A percentile compares a stretch with the other conserved stretches of the same genome.
Conservation (phyloP, 2,113 vertebrate genomes). For the Corynorhinus townsendii region DNA sequence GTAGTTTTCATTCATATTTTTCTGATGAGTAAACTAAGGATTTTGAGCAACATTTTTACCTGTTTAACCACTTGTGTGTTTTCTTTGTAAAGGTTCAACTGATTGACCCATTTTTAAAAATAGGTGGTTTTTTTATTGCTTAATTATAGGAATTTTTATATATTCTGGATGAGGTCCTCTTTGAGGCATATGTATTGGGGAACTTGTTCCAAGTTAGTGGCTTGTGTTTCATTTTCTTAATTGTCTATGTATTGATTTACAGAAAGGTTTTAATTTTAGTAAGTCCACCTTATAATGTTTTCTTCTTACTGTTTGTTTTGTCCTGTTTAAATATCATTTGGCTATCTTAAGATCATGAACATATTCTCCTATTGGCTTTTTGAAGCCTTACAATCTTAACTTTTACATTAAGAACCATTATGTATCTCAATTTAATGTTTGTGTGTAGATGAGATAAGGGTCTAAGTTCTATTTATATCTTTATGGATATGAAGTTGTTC, state of each 20-base stretch:
- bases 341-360: neutral
- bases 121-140: neutral
- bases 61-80: neutral
- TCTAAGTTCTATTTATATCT: neutral
- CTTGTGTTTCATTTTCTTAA: constrained; percentile 23
- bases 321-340: neutral
- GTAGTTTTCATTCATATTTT: neutral
- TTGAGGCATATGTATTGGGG: neutral
- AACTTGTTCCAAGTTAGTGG: neutral
- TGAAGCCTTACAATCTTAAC: neutral
- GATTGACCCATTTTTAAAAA: neutral
- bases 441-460: neutral
- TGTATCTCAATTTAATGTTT: neutral
- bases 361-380: neutral
- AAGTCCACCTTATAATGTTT: neutral
- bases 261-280: constrained; percentile 36
- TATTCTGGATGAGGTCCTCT: neutral
- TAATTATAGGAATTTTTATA: neutral
- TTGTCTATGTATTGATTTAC: neutral
- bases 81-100: neutral
- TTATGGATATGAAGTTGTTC: neutral
- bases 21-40: neutral
- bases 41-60: neutral
- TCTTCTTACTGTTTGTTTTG: neutral
- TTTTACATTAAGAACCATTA: neutral